These are phyloP conservation scores for Charadrius vociferus DNA, from an alignment of 2,113 vertebrate species.

Conservation along the genomic window DNA sequence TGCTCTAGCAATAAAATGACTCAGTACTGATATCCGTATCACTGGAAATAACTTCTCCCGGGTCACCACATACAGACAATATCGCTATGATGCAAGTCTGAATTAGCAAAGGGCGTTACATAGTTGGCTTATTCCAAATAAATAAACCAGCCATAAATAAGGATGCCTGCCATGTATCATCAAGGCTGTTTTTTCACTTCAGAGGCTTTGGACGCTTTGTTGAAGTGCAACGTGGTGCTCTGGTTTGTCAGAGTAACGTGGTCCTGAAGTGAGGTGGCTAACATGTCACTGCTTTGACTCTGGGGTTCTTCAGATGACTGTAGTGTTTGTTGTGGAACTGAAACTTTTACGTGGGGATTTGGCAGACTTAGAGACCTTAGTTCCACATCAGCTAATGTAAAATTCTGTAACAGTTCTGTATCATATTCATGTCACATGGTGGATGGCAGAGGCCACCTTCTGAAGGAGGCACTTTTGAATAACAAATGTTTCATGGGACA, in stretches of 20 bases:
- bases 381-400: neutral
- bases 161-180: neutral
- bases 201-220: neutral
- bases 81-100: neutral
- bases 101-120: accelerated
- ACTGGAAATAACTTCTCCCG: neutral
- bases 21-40: neutral
- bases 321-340: neutral
- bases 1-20: neutral
- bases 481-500: neutral
- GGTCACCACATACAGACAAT: neutral
- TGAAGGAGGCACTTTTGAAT: neutral
- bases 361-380: neutral
- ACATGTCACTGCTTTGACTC: neutral
- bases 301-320: neutral
- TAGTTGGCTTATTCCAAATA: neutral
- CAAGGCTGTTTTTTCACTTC: neutral
- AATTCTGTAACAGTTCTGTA: neutral
- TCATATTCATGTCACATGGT: neutral
- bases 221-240: neutral
- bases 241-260: neutral
- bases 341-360: neutral
- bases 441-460: neutral
- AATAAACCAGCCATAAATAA: neutral
- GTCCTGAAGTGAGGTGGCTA: neutral